Evolutionary conservation across 2,797 vertebrate species (phyloP), one percentile per base, ranked within the genome.

Genomic region (Enteromius afrohamiltoni): DNA sequence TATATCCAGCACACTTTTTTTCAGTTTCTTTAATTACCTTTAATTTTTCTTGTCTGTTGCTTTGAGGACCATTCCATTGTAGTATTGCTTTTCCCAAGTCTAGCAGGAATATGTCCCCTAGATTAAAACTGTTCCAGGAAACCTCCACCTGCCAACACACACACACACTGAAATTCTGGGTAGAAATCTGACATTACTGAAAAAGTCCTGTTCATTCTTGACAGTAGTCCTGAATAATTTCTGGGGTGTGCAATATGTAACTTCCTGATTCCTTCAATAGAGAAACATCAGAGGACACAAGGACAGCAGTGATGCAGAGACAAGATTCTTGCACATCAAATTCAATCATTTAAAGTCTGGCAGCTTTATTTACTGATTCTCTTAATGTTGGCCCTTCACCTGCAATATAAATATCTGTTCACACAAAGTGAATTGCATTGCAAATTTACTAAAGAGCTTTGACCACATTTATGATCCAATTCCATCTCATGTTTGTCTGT

Each of bases 71-170:
- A 0, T 97, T 97, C 97, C 97, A 98, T 89, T 98, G 97, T 88
- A 98, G 94, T 14, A 98, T 95, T 83, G 94, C 93, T 88, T 97
- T 97, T 9, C 97, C 97, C 0, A 96, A 93, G 85, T 98, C 97
- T 92, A 98, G 88, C 75, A 98, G 89, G 88, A 98, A 98, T 69
- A 97, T 95, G 6, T 98, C 97, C 0, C 96, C 97, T 4, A 90
- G 95, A 89, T 97, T 98, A 86, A 97, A 96, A 85, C 95, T 97
- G 89, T 91, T 95, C 97, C 97, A 98, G 21, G 96, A 96, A 80
- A 97, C 90, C 0, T 96, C 95, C 77, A 96, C 96, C 87, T 88
- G 70, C 13, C 80, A 2, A 62, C 58, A 62, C 60, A 62, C 58
- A 26, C 53, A 55, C 53, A 55, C 58, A 3, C 47, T 74, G 51